Conservation (phyloP, 2,113 vertebrate species). For the Illadopsis cleaveri region DNA sequence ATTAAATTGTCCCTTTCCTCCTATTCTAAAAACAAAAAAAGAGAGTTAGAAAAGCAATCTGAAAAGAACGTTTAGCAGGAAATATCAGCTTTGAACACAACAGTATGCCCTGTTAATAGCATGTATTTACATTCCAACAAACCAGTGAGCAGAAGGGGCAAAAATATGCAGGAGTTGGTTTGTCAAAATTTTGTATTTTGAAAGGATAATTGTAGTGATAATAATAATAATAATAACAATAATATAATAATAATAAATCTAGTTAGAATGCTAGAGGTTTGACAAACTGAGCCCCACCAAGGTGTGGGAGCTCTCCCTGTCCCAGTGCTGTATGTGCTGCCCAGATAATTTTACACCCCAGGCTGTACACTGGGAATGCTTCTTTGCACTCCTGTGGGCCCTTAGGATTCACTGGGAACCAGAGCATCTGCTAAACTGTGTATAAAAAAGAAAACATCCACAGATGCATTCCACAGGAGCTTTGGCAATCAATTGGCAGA, state of each 20-base stretch:
- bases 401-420: neutral
- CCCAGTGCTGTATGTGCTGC: neutral
- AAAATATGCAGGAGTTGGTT: neutral
- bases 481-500: conserved; percentile 41
- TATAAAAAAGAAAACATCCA: neutral
- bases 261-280: neutral
- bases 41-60: neutral
- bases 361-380: neutral
- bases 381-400: neutral
- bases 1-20: neutral
- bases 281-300: neutral
- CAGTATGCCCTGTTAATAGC: neutral
- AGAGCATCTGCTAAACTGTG: neutral
- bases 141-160: neutral
- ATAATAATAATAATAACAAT: no score
- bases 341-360: neutral
- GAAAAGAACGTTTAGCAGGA: neutral
- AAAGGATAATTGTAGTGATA: neutral
- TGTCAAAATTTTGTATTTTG: neutral
- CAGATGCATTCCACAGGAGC: neutral
- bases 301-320: neutral
- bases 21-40: neutral
- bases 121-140: neutral
- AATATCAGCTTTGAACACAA: neutral
- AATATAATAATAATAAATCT: no score